These are phyloP conservation scores for Temnothorax curvispinosus DNA, from an alignment of 1,140 invertebrate species.

Conservation along the genomic window DNA sequence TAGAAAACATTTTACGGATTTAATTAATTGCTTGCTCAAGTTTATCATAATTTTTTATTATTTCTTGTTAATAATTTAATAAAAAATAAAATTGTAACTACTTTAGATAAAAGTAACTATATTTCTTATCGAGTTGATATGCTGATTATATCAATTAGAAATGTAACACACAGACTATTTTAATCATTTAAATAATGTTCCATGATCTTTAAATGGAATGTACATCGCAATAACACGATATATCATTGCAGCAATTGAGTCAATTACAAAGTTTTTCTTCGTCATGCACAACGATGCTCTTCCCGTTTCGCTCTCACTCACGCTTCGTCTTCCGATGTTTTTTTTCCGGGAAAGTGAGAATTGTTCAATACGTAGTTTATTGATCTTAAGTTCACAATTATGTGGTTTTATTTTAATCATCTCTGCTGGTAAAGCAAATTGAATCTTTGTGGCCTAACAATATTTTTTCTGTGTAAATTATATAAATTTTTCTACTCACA, in stretches of 20 bases:
- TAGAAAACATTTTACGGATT: background rate
- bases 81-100: background rate
- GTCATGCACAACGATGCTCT: background rate
- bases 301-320: constrained; percentile 14
- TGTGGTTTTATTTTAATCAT: background rate
- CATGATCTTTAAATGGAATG: background rate
- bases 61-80: background rate
- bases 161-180: background rate
- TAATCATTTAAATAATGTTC: background rate
- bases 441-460: too few species aligned
- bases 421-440: background rate
- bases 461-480: too few species aligned
- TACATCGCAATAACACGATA: background rate
- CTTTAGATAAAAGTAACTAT: background rate
- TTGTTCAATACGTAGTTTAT: constrained; percentile 15
- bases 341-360: constrained; percentile 18
- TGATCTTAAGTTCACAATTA: background rate
- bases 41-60: background rate
- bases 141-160: background rate
- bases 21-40: background rate
- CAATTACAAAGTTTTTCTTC: constrained; percentile 1
- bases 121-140: background rate
- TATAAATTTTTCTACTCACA: too few species aligned
- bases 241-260: background rate
- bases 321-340: constrained; percentile 6